These are phyloP conservation scores for Calidris pugnax DNA, from an alignment of 2,113 vertebrate genomes.

Conservation along the genomic window DNA sequence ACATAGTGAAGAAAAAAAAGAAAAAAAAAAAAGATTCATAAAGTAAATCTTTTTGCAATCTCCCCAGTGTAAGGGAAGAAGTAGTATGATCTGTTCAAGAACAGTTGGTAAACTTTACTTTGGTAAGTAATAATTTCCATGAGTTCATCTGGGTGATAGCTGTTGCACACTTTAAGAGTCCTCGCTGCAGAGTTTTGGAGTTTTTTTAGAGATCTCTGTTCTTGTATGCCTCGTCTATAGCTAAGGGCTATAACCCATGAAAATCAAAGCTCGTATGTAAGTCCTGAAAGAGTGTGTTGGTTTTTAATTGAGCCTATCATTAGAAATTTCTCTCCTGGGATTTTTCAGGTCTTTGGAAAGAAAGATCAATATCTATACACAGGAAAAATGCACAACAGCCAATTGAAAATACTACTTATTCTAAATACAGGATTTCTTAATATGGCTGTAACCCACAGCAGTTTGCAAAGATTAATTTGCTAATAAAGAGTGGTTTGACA, in stretches of 20 bases:
- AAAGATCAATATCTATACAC: background rate
- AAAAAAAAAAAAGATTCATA: background rate
- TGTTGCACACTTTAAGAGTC: background rate
- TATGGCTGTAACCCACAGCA: background rate
- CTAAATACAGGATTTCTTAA: background rate
- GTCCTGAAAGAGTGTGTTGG: background rate
- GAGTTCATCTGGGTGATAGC: background rate
- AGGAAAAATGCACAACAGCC: background rate
- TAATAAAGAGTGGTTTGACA: background rate
- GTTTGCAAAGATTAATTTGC: background rate
- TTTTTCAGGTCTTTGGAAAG: background rate
- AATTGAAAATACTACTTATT: background rate
- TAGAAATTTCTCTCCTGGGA: background rate
- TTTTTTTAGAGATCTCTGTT: background rate
- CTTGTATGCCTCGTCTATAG: background rate
- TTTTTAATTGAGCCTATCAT: background rate
- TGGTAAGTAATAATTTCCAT: background rate
- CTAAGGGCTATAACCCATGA: background rate
- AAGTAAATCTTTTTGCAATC: background rate
- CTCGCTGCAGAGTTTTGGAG: background rate
- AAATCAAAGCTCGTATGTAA: background rate
- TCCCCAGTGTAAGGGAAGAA: background rate
- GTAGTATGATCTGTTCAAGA: background rate
- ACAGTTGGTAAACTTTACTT: background rate
- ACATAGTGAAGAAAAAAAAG: background rate